phyloP scores from a whole-genome alignment of 2,113 vertebrate genomes.

The Labeo catla region DNA sequence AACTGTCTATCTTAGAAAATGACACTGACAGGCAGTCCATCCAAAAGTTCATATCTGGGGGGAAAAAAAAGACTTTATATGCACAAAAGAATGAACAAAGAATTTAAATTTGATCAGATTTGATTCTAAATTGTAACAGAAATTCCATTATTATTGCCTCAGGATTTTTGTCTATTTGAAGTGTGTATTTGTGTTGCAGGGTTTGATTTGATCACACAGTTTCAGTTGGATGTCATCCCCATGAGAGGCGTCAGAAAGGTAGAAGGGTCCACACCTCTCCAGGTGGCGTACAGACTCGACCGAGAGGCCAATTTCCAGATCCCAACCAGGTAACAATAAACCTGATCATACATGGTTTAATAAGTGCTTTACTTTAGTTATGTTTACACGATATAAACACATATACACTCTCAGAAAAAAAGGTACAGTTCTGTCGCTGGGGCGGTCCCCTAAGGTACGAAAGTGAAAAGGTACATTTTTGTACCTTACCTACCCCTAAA shows the following conservation, averaged over 20 bases:
- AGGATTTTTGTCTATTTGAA: background rate
- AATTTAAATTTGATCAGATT: background rate
- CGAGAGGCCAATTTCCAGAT: constrained; percentile 82
- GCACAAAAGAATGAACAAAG: background rate
- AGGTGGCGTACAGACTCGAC: constrained; percentile 83
- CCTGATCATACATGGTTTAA: background rate
- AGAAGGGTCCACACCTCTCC: constrained; percentile 79
- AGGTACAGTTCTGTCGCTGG: no score
- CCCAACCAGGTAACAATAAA: constrained; percentile 76
- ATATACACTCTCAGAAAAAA: no score
- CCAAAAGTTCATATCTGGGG: no score
- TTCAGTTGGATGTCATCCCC: constrained; percentile 79
- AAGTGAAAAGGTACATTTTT: no score
- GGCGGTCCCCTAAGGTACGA: no score
- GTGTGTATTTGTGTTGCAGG: constrained; percentile 60
- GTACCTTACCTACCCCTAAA: no score
- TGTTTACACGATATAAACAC: no score
- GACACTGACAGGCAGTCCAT: no score
- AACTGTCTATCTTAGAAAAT: no score
- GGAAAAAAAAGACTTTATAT: background rate
- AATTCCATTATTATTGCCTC: background rate
- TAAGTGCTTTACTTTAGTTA: background rate
- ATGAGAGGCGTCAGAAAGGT: constrained; percentile 81
- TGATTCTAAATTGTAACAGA: background rate
- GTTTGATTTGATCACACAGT: constrained; percentile 82